Base-by-base conservation (phyloP, 2,113 vertebrate genomes). In the Aphelocoma coerulescens region DNA sequence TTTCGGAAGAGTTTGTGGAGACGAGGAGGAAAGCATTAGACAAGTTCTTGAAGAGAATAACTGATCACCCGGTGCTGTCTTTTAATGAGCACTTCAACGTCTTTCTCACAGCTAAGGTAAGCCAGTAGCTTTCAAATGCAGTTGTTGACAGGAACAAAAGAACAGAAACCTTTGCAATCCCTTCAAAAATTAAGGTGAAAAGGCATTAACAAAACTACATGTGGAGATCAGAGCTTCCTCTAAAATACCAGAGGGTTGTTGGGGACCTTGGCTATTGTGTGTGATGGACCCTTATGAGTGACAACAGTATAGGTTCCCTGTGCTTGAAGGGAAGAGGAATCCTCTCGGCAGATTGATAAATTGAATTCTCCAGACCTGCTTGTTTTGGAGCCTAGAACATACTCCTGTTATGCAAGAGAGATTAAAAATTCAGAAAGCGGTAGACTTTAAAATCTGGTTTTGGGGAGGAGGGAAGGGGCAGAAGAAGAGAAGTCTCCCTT, bases 1-100 rank as follows among this genome's bases (percentile, higher is more conserved):
- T 99, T 95, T 99, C 99, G 14, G 99, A 99, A 97, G 99, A 99
- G 93, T 99, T 99, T 24, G 99, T 99, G 85, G 99, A 99, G 95
- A 99, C 99, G 0, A 98, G 99, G 91, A 99, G 99, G 97, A 99
- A 99, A 95, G 99, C 99, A 24, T 97, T 99, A 91, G 99, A 99
- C 97, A 99, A 99, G 96, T 99, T 99, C 95, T 97, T 99, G 78
- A 99, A 99, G 96, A 98, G 99, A 91, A 98, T 99, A 33, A 98
- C 99, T 0, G 99, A 99, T 94, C 99, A 99, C 76, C 99, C 99
- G 0, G 99, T 99, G 54, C 98, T 99, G 41, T 99, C 99, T 80
- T 99, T 99, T 95, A 99, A 99, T 65, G 98, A 99, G 11, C 98
- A 99, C 93, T 98, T 99, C 52, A 98, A 98, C 8, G 97, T 99